Conservation (phyloP, 2,888 invertebrate genomes). For the Ochropleura plecta region DNA sequence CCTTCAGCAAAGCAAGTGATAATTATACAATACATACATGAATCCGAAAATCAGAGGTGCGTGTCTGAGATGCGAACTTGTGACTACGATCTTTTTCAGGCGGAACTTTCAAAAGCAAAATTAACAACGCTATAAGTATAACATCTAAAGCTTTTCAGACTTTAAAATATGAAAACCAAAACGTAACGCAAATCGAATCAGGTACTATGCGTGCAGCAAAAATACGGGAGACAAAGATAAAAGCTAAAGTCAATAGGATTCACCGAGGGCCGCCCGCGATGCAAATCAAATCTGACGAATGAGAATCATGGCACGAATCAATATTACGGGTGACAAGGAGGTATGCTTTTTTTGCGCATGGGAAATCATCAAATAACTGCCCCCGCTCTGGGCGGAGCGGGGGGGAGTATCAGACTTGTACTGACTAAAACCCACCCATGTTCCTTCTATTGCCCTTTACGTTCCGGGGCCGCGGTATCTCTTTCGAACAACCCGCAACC, state of each 20-base stretch:
- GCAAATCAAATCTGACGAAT: slow-evolving; percentile 66
- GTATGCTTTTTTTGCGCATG: neutral
- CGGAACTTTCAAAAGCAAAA: neutral
- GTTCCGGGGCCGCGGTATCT: too few relatives aligned
- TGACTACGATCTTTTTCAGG: neutral
- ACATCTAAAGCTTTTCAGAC: neutral
- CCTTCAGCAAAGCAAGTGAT: too few relatives aligned
- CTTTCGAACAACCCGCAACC: too few relatives aligned
- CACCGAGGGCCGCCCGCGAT: slow-evolving; percentile 43
- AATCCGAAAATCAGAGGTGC: too few relatives aligned
- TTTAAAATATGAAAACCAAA: slow-evolving; percentile 22
- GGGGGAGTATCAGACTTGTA: too few relatives aligned
- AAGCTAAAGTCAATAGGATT: slow-evolving; percentile 53
- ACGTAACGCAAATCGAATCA: slow-evolving; percentile 42
- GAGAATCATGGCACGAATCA: slow-evolving; percentile 45
- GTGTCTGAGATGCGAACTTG: too few relatives aligned
- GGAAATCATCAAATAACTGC: too few relatives aligned
- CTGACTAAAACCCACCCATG: too few relatives aligned
- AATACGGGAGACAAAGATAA: slow-evolving; percentile 49
- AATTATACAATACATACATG: too few relatives aligned
- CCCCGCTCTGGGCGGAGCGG: too few relatives aligned
- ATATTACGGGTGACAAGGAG: slow-evolving; percentile 32
- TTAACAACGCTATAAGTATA: neutral
- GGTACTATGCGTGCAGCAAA: slow-evolving; percentile 54
- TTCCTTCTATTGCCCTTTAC: too few relatives aligned